Base-by-base conservation (phyloP, 2,888 invertebrate species). In the Eupithecia exiguata region DNA sequence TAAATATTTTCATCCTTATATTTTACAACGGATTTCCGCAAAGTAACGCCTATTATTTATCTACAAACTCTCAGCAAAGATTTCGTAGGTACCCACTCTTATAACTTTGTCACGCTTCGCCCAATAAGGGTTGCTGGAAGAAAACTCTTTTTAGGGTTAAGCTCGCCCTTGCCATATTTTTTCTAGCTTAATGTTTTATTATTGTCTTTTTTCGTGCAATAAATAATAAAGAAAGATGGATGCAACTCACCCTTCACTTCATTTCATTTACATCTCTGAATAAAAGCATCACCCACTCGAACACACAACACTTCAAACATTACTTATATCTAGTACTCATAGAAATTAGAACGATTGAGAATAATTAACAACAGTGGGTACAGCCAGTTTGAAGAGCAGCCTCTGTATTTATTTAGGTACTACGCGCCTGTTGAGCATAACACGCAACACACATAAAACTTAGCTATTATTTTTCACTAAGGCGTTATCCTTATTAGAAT, bases 361-460 rank as follows among this genome's bases (percentile, higher is more conserved):
- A 58, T 58, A 58, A 58, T 58, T 58, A 58, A 58, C 58, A 58
- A 58, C 12, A 25, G 25, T 58, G 58, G 58, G 25, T 58, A 25
- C 21, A 58, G 58, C 25, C 21, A 58, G 12, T 58, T 58, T 25
- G 25, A 58, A 53, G 12, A 25, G 12, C 58, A 58, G 25, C 14
- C 58, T 58, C 58, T 25, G 14, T 58, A 58, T 58, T 58, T 58
- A 53, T 10, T 21, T 21, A 43, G 12, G 43, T 6, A 43, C 43
- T 16, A 46, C 81, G 84, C 91, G 93, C 93, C 93, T 94, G 92
- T 91, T 92, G 88, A 88, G 86, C 89, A 87, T 86, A 82, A 86
- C 14, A 81, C 83, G 89, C 89, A 90, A 91, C 69, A 78, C 68
- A 70, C 46, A 72, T 67, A 72, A 69, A 72, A 77, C 43, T 72